Evolutionary conservation across 2,888 invertebrate species (phyloP).

Genomic region (Athalia rosae): DNA sequence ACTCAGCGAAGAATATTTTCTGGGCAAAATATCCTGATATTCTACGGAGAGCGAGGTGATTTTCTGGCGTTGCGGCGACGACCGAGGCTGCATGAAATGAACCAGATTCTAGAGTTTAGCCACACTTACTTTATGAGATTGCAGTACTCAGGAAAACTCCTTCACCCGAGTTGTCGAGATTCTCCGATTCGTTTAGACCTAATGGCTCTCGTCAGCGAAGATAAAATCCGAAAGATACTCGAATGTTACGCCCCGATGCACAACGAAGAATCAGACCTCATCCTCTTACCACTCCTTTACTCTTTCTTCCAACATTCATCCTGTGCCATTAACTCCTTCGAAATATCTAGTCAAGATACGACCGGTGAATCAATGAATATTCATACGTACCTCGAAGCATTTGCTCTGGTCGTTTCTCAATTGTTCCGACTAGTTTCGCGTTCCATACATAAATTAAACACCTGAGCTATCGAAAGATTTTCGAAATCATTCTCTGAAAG

Average conservation of each 20-base stretch:
- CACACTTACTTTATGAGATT: conserved; percentile 17
- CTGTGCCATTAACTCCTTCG: conserved; percentile 24
- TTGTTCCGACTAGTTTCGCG: background rate
- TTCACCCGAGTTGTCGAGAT: conserved; percentile 27
- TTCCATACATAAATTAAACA: background rate
- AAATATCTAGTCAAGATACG: background rate
- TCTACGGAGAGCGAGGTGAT: background rate
- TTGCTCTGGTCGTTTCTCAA: background rate
- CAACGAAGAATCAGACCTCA: conserved; percentile 39
- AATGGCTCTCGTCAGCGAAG: conserved; percentile 40
- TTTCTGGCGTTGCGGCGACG: background rate
- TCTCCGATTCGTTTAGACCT: conserved; percentile 37
- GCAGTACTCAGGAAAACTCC: background rate
- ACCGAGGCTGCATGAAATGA: background rate
- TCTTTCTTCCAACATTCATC: conserved; percentile 23
- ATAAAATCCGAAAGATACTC: conserved; percentile 34
- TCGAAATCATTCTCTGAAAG: too few species aligned
- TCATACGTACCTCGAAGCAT: background rate
- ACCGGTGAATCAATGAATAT: conserved; percentile 15
- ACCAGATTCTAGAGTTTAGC: background rate
- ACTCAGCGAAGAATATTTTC: background rate
- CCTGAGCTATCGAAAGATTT: too few species aligned
- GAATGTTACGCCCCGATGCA: conserved; percentile 39
- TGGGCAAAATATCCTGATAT: background rate
- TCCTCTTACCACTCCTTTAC: conserved; percentile 25